These are phyloP conservation scores for Delia radicum DNA, from an alignment of 1,140 invertebrate genomes.

Conservation along the genomic window DNA sequence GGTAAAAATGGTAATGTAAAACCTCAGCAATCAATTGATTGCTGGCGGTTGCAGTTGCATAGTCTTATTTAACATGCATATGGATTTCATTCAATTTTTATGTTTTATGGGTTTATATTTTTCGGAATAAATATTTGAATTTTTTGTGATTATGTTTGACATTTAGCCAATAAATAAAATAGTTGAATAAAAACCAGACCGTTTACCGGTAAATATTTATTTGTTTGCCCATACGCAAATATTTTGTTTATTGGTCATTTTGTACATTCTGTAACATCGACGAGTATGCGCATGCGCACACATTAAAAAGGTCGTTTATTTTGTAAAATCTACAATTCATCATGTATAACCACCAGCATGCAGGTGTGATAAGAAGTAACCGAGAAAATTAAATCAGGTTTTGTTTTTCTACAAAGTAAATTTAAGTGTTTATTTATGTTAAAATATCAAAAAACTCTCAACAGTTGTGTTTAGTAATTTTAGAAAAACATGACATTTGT, in stretches of 20 bases:
- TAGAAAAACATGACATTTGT: neutral
- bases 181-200: neutral
- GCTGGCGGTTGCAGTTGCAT: neutral
- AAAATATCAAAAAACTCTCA: neutral
- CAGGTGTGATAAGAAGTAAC: neutral
- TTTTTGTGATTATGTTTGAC: neutral
- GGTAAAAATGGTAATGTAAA: neutral
- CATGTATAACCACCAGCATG: neutral
- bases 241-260: neutral
- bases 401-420: neutral
- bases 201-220: neutral
- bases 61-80: neutral
- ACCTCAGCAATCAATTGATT: neutral
- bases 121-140: neutral
- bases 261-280: neutral
- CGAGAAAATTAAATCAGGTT: neutral
- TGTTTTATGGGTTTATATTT: neutral
- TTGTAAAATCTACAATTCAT: neutral
- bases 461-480: neutral
- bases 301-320: neutral
- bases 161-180: neutral
- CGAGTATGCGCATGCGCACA: neutral
- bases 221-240: neutral
- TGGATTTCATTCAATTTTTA: neutral
- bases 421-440: neutral